Conservation (phyloP, 2,888 invertebrate species). For the Anoncus sp. region DNA sequence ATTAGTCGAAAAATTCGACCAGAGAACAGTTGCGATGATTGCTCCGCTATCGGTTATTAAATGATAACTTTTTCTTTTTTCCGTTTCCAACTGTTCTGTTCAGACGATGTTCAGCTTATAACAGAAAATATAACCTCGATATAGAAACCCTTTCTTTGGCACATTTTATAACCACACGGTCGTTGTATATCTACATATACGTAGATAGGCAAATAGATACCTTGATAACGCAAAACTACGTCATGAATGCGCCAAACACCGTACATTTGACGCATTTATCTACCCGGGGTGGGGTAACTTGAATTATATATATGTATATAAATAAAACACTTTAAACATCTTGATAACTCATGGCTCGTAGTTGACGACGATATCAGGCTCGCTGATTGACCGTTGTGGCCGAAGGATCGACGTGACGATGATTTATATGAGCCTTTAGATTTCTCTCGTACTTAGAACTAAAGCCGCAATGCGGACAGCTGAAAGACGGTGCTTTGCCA, state of each 20-base stretch:
- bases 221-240: too few species aligned
- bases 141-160: constrained; percentile 64
- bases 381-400: constrained; percentile 72
- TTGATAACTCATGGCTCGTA: constrained; percentile 5
- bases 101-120: too few species aligned
- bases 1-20: too few species aligned
- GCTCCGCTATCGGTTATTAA: too few species aligned
- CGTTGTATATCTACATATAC: too few species aligned
- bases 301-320: too few species aligned
- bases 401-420: constrained; percentile 77
- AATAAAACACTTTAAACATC: constrained; percentile 14
- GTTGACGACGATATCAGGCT: constrained; percentile 41
- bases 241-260: too few species aligned
- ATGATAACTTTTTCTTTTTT: neutral
- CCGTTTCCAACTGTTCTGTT: neutral
- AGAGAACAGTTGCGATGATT: too few species aligned
- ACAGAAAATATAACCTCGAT: constrained; percentile 15
- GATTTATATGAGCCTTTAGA: constrained; percentile 82
- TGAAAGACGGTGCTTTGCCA: constrained; percentile 83
- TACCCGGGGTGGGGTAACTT: too few species aligned
- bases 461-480: constrained; percentile 82
- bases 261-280: too few species aligned
- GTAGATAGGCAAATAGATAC: too few species aligned
- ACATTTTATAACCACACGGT: constrained; percentile 41
- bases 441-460: constrained; percentile 83